A percentile compares a stretch with the other conserved stretches of the same genome.
phyloP scores from a whole-genome alignment of 2,113 vertebrate species.

The Trinectes maculatus region DNA sequence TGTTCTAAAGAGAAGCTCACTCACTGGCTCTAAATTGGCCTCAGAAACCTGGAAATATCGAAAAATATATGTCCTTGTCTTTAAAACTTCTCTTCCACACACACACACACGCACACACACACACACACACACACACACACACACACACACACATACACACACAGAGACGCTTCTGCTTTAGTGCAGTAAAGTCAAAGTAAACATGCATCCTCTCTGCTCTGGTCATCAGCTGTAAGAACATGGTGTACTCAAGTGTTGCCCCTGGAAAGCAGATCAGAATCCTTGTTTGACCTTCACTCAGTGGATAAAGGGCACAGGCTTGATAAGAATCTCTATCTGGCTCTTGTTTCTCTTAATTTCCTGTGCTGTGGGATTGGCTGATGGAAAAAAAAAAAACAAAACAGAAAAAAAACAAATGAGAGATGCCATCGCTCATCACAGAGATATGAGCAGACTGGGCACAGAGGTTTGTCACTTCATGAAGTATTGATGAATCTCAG shows the following conservation, averaged over 20 bases:
- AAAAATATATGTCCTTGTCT: constrained; percentile 43
- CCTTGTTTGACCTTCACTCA: constrained; percentile 35
- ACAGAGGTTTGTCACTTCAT: constrained; percentile 53
- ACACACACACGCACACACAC: no score
- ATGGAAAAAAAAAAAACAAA: constrained; percentile 6
- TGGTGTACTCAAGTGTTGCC: neutral
- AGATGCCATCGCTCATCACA: constrained; percentile 39
- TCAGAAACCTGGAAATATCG: constrained; percentile 48
- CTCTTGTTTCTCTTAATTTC: constrained; percentile 63
- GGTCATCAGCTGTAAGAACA: neutral
- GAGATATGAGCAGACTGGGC: constrained; percentile 41
- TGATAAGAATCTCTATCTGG: constrained; percentile 40
- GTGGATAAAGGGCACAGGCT: constrained; percentile 23
- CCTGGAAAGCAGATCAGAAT: constrained; percentile 13
- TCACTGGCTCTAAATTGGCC: constrained; percentile 27
- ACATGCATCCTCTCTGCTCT: neutral
- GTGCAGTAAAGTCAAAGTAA: neutral
- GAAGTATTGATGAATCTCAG: constrained; percentile 60
- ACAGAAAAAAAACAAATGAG: constrained; percentile 4
- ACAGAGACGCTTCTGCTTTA: no score
- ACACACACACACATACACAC: no score
- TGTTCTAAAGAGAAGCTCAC: constrained; percentile 2
- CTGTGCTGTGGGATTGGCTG: constrained; percentile 48
- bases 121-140: no score
- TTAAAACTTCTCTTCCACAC: neutral